phyloP scores from a whole-genome alignment of 1,140 invertebrate genomes.

The Drosophila nikananu region DNA sequence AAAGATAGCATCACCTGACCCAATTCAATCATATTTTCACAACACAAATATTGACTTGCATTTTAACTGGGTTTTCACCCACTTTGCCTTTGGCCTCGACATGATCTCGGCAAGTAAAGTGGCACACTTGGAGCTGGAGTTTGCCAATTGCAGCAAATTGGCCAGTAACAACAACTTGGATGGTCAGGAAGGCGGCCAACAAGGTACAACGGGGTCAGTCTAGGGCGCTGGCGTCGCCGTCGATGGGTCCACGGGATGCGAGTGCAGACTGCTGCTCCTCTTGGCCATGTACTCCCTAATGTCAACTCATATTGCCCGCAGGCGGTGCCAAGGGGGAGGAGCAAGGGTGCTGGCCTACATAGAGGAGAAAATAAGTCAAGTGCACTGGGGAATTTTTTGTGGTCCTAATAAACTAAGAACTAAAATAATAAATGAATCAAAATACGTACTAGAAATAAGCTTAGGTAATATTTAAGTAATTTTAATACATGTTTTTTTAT shows the following conservation, averaged over 20 bases:
- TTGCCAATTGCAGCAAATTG: conserved; percentile 71
- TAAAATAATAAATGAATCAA: too few relatives aligned
- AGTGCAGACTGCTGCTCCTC: conserved; percentile 32
- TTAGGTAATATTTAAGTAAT: background rate
- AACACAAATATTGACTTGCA: conserved; percentile 43
- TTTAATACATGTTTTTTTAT: background rate
- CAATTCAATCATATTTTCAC: conserved; percentile 43
- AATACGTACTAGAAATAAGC: too few relatives aligned
- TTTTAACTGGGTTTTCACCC: conserved; percentile 36
- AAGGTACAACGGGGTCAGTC: conserved; percentile 65
- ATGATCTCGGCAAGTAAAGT: conserved; percentile 50
- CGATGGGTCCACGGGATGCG: conserved; percentile 37
- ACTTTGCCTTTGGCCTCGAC: conserved; percentile 54
- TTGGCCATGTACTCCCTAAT: conserved; percentile 50
- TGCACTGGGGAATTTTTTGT: conserved; percentile 15
- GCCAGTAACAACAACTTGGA: conserved; percentile 43
- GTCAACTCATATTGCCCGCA: conserved; percentile 46
- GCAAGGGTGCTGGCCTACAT: conserved; percentile 33
- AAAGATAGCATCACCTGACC: conserved; percentile 37
- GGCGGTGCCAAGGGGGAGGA: background rate
- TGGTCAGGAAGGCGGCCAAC: conserved; percentile 14
- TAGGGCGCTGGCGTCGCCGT: conserved; percentile 59
- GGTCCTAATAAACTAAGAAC: too few relatives aligned
- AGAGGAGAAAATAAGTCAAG: conserved; percentile 1
- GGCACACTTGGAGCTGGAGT: conserved; percentile 62